These are phyloP conservation scores for Chalcosyrphus nemorum DNA, from an alignment of 2,888 invertebrate species.

Conservation along the genomic window DNA sequence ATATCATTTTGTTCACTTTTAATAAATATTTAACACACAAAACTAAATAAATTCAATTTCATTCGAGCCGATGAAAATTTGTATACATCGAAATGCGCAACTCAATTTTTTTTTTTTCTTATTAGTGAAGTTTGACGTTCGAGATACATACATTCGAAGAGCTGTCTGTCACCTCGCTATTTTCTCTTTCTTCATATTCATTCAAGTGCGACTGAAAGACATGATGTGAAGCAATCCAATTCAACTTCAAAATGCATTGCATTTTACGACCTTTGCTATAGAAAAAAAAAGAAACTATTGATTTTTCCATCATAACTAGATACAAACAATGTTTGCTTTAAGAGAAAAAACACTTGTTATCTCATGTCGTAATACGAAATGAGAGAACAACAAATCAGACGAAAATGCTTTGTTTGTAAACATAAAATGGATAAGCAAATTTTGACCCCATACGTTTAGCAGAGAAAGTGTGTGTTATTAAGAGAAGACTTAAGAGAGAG, in stretches of 20 bases:
- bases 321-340: neutral
- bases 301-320: neutral
- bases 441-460: neutral
- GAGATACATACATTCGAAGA: constrained; percentile 21
- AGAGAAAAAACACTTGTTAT: neutral
- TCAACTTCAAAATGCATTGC: neutral
- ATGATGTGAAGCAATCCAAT: neutral
- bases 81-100: constrained; percentile 33
- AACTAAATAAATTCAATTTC: neutral
- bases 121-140: constrained; percentile 10
- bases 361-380: neutral
- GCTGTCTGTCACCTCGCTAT: neutral
- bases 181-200: neutral
- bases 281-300: constrained; percentile 11
- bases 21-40: neutral
- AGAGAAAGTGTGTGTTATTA: neutral
- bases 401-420: constrained; percentile 21
- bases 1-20: no score
- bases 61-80: neutral
- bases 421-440: neutral
- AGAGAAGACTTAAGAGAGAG: neutral
- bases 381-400: neutral
- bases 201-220: neutral
- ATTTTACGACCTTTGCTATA: neutral
- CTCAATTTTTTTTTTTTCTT: neutral